Evolutionary conservation across 2,888 invertebrate species (phyloP), one percentile per base, ranked within the genome.

Genomic region (Leptarthrus brevirostris): DNA sequence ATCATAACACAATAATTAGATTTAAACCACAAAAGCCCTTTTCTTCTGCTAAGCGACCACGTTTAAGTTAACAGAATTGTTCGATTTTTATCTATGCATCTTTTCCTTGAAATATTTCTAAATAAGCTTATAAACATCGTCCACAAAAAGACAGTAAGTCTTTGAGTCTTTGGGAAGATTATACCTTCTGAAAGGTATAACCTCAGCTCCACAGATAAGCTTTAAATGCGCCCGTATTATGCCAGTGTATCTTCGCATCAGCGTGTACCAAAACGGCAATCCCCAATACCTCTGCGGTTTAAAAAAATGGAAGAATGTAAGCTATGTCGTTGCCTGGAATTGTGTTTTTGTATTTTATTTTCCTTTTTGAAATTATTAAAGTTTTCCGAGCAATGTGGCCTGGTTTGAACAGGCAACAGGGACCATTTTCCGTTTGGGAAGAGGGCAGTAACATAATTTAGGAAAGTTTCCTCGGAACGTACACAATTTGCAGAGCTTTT

Each of bases 401-500:
- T 53, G n/a, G n/a, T 18, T 8, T 8, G 8, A 3, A 30, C 30
- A n/a, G 16, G 16, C 34, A 56, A 4, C 1, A 10, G 3, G 56
- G 56, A 56, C 56, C 34, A 30, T 30, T 34, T 56, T 56, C 4
- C 14, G 30, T 56, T 24, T 56, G 14, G 10, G 30, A 8, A 24
- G 6, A 16, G 56, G 16, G 30, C 30, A 56, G 24, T 30, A 56
- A 56, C 34, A 56, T 56, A 30, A 56, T 56, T 56, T 56, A 56
- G 56, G 56, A 30, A 56, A 56, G 1, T 56, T 30, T 16, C 56
- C 16, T 26, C 3, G 34, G 56, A 2, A 24, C 16, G 26, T 56
- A 8, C 14, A 56, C 26, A 56, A 56, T 56, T 56, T 56, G 56
- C 18, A n/a, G 56, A n/a, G 56, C 56, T 56, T 56, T 56, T 56